Evolutionary conservation across 2,888 invertebrate genomes (phyloP).

Genomic region (Drosophila robusta): DNA sequence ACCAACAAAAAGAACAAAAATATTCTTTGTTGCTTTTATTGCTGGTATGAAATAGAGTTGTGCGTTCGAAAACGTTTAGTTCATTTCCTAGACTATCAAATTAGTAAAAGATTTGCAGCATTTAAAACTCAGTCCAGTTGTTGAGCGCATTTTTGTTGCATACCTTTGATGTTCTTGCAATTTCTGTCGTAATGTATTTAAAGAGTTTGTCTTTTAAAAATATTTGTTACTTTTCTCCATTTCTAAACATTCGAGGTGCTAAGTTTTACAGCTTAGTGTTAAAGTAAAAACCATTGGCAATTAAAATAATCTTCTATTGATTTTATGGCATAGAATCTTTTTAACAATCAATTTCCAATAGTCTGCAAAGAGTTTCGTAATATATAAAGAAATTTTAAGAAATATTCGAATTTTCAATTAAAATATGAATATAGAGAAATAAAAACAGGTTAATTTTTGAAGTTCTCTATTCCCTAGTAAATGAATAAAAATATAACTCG

Average conservation of each 20-base stretch:
- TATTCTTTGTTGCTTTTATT: constrained; percentile 1
- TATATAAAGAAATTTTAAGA: too few relatives aligned
- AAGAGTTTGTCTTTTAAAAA: not conserved
- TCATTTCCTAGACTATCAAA: not conserved
- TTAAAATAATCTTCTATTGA: too few relatives aligned
- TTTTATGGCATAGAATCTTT: not conserved
- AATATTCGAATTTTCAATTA: too few relatives aligned
- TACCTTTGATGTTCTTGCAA: not conserved
- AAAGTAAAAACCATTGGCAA: not conserved
- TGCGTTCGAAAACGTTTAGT: constrained; percentile 1
- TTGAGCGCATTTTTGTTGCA: not conserved
- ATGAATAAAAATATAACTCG: too few relatives aligned
- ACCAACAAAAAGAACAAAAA: not conserved
- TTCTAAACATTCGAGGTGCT: not conserved
- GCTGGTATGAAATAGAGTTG: constrained; percentile 1
- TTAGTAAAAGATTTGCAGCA: not conserved
- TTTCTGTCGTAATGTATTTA: too few relatives aligned
- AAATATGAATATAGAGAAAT: too few relatives aligned
- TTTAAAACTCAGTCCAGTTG: not conserved
- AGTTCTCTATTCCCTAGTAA: too few relatives aligned
- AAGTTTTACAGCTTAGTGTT: not conserved
- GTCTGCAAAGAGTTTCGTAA: too few relatives aligned
- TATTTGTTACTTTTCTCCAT: not conserved
- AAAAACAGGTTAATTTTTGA: too few relatives aligned
- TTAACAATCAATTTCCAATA: not conserved